These are phyloP conservation scores for Chiloscyllium plagiosum DNA, from an alignment of 2,113 vertebrate genomes.

Conservation along the genomic window DNA sequence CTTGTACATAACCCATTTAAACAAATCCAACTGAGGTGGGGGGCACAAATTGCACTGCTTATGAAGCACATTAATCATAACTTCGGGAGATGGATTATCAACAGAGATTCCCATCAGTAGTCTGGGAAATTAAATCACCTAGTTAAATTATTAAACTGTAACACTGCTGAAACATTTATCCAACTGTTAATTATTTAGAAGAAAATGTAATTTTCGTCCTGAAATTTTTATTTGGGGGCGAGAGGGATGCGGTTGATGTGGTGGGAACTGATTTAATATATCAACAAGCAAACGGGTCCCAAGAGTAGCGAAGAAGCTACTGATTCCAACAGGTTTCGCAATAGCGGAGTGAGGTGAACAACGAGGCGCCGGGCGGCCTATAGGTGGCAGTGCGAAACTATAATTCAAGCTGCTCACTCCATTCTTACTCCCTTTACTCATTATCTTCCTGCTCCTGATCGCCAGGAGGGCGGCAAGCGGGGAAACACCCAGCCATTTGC, in stretches of 20 bases:
- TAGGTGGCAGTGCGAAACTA: constrained; percentile 21
- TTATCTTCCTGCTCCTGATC: not conserved
- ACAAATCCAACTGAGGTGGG: not conserved
- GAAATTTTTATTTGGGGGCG: not conserved
- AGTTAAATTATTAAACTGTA: not conserved
- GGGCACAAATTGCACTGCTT: not conserved
- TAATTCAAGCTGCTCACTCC: not conserved
- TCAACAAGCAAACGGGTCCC: not conserved
- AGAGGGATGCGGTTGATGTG: no score
- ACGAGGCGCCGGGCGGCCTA: not conserved
- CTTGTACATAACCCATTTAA: not conserved
- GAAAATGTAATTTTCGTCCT: not conserved
- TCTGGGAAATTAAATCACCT: not conserved
- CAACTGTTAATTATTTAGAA: not conserved
- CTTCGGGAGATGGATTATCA: constrained; percentile 10
- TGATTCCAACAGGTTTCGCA: not conserved
- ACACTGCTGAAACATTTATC: not conserved
- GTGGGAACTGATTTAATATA: not conserved
- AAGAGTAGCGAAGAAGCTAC: not conserved
- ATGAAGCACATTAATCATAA: no score
- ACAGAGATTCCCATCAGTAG: not conserved
- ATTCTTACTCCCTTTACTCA: not conserved
- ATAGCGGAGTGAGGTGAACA: not conserved
- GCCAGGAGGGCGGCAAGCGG: not conserved
- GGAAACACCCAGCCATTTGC: not conserved